Conservation (phyloP, 2,113 vertebrate genomes). For the Condylura cristata region DNA sequence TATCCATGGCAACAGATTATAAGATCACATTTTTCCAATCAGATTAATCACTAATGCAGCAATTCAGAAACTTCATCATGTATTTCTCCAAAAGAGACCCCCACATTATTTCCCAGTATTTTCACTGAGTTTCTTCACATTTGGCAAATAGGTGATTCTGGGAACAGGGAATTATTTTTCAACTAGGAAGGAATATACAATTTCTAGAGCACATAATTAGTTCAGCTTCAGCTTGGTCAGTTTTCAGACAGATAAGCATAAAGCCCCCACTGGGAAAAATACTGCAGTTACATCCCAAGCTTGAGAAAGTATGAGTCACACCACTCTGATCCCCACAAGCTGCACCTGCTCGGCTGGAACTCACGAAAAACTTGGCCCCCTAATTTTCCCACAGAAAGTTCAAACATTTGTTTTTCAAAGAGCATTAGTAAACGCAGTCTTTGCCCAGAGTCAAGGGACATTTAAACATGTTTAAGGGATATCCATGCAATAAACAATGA, state of each 20-base stretch:
- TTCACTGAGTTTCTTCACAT: conserved; percentile 29
- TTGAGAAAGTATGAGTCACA: background rate
- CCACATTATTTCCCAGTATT: background rate
- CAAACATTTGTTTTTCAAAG: conserved; percentile 12
- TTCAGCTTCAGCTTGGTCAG: background rate
- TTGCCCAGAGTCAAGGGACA: background rate
- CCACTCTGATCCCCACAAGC: background rate
- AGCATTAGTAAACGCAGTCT: conserved; percentile 23
- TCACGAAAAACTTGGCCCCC: background rate
- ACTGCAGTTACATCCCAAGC: background rate
- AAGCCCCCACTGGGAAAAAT: background rate
- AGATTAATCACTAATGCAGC: conserved; percentile 33
- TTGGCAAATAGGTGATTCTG: conserved; percentile 32
- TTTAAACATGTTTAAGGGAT: conserved; percentile 38
- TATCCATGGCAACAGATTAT: background rate
- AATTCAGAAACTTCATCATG: conserved; percentile 29
- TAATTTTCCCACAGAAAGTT: conserved; percentile 14
- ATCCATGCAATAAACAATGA: conserved; percentile 2
- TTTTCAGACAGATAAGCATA: conserved; percentile 39
- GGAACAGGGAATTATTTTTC: conserved; percentile 40
- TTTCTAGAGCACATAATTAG: background rate
- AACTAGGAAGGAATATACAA: conserved; percentile 29
- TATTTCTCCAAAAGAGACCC: conserved; percentile 11
- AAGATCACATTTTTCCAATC: conserved; percentile 11
- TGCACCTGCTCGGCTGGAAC: background rate